Percentiles rank a stretch among this genome's conserved stretches.
These are phyloP conservation scores for Ameiurus melas DNA, from an alignment of 2,113 vertebrate species.

Conservation along the genomic window DNA sequence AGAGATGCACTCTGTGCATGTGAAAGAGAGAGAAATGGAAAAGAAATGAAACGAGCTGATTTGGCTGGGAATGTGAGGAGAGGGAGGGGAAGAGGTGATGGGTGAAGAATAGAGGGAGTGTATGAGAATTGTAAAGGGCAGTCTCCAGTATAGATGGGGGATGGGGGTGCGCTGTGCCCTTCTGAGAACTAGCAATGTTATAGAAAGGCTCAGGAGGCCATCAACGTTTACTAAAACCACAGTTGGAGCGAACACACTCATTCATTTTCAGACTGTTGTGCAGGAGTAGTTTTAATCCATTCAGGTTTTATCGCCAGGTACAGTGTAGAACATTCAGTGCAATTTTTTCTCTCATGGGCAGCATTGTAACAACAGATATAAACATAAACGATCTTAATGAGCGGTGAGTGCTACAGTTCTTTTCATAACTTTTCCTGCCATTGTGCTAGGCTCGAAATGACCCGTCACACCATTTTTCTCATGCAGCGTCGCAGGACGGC, in stretches of 20 bases:
- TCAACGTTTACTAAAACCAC: slow-evolving; percentile 5
- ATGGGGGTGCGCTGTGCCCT: slow-evolving; percentile 51
- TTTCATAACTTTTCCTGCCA: background rate
- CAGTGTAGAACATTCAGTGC: background rate
- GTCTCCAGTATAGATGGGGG: slow-evolving; percentile 57
- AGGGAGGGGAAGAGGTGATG: slow-evolving; percentile 39
- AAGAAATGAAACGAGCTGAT: slow-evolving; percentile 58
- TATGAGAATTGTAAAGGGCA: slow-evolving; percentile 73
- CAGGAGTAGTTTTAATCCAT: background rate
- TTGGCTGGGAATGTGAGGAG: slow-evolving; percentile 54
- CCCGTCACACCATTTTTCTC: background rate
- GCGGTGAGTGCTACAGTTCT: background rate
- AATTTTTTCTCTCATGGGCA: background rate
- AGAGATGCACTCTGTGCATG: background rate
- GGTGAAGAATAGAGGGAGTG: slow-evolving; percentile 53
- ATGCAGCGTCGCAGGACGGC: background rate
- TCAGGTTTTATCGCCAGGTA: background rate
- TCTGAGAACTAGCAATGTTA: slow-evolving; percentile 47
- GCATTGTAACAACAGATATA: background rate
- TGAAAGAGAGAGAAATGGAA: slow-evolving; percentile 20
- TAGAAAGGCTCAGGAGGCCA: slow-evolving; percentile 42
- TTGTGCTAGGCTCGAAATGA: background rate
- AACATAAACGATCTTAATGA: background rate
- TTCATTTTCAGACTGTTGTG: background rate
- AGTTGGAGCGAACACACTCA: background rate